Evolutionary conservation across 2,888 invertebrate genomes (phyloP).

Genomic region (Watsonalla binaria): DNA sequence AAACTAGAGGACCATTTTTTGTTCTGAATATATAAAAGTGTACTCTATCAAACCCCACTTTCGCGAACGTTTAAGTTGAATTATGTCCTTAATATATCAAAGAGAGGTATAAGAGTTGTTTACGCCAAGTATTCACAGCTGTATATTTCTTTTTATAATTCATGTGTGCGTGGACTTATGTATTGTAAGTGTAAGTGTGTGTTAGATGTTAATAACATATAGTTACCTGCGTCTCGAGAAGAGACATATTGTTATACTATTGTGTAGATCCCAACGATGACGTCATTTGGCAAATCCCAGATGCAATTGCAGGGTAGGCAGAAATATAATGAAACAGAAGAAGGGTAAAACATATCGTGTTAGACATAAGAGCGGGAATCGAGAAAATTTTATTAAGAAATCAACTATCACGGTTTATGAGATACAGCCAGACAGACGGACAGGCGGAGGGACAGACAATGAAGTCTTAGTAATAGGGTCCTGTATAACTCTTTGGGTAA

Average conservation of each 20-base stretch:
- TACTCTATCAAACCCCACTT: background rate
- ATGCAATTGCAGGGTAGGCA: conserved; percentile 16
- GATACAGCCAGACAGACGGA: too few species aligned
- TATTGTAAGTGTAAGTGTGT: conserved; percentile 14
- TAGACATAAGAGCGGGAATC: conserved; percentile 14
- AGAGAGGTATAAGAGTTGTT: conserved; percentile 3
- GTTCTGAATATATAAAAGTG: background rate
- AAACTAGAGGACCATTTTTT: background rate
- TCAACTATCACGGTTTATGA: background rate
- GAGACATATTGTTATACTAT: conserved; percentile 54
- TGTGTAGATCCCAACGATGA: conserved; percentile 16
- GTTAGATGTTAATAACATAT: conserved; percentile 33
- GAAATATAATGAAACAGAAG: conserved; percentile 44
- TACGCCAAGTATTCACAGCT: background rate
- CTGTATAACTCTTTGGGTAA: too few species aligned
- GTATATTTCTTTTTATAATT: background rate
- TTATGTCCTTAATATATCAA: background rate
- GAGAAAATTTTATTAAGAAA: background rate
- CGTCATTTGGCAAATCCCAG: conserved; percentile 13
- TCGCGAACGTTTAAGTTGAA: background rate
- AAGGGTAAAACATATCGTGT: conserved; percentile 23
- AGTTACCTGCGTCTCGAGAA: conserved; percentile 68
- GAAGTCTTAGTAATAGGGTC: too few species aligned
- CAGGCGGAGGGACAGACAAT: too few species aligned
- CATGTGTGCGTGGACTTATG: background rate